Evolutionary conservation across 2,797 vertebrate genomes (phyloP).

Genomic region (Dendrocincla fuliginosa): DNA sequence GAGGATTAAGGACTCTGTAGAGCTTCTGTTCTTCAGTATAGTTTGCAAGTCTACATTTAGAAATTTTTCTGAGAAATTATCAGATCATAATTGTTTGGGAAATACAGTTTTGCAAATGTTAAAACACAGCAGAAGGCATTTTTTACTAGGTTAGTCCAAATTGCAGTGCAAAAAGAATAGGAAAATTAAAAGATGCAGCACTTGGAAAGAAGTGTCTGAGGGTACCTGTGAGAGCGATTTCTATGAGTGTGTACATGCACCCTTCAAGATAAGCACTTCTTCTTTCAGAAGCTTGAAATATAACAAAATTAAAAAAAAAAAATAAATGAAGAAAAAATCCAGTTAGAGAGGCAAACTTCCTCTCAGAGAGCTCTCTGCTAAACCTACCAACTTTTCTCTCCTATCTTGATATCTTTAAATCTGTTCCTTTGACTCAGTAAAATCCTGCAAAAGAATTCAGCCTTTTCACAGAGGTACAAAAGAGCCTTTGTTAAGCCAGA

Average conservation of each 20-base stretch:
- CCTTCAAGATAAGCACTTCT: slow-evolving; percentile 11
- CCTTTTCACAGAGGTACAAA: neutral
- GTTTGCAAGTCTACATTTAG: neutral
- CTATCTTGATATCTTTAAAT: neutral
- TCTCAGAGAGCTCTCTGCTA: neutral
- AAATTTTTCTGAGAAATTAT: neutral
- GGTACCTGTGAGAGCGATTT: neutral
- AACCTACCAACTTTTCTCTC: neutral
- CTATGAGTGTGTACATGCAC: neutral
- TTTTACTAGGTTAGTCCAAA: neutral
- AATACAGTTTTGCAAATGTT: neutral
- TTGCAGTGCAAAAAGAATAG: neutral
- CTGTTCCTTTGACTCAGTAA: neutral
- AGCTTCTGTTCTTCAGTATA: neutral
- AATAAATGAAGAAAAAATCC: neutral
- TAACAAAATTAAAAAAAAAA: neutral
- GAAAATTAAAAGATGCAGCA: neutral
- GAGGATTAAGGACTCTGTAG: neutral
- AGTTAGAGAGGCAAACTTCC: neutral
- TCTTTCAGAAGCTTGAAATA: neutral
- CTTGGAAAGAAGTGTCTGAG: neutral
- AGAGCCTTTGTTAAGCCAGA: neutral
- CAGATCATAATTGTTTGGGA: neutral
- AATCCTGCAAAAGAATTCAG: neutral
- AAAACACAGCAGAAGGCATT: neutral